Base-by-base conservation (phyloP, 1,140 invertebrate species). In the Colletes gigas region DNA sequence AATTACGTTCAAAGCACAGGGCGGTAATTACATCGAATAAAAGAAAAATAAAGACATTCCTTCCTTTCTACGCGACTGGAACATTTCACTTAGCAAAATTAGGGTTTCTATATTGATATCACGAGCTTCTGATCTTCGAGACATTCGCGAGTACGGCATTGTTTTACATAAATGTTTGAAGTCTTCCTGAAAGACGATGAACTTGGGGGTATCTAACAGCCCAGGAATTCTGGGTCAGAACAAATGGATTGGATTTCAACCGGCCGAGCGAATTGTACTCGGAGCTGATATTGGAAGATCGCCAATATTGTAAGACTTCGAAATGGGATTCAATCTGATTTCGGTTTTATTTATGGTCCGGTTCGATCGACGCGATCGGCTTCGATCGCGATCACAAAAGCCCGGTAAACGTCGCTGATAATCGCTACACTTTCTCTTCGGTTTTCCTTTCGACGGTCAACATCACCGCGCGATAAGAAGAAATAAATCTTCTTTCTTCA, bases 221-320 rank as follows among this genome's bases (percentile, higher is more conserved):
- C 63, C 21, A n/a, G 55, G 54, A 55, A 89, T 89, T 87, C 87
- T 88, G 69, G 88, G 88, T 89, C 83, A 88, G 66, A 52, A 81
- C 67, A 87, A 85, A 88, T 89, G 87, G 85, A 88, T 87, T 89
- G 86, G 83, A 88, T 82, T 82, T 83, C 68, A 50, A 67, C 47
- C 70, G 76, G 75, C 72, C 60, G 63, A 67, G 60, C 47, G 75
- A 67, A 86, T 88, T 72, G 68, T 79, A 81, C 57, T 78, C 60
- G 14, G 44, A 41, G 44, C 65, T 70, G 81, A 79, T 83, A 88
- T 88, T 88, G 86, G 86, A 85, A 83, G 83, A 68, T 67, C 74
- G 86, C 86, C 86, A 88, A 81, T 88, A 85, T 85, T 68, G 77
- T 81, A 76, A 65, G 76, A 83, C 77, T 80, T 47, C 71, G 81